Evolutionary conservation across 92 coral and sea anemone genomes (phyloP), one percentile per base, ranked within the genome.

Genomic region (Porites cylindrica): DNA sequence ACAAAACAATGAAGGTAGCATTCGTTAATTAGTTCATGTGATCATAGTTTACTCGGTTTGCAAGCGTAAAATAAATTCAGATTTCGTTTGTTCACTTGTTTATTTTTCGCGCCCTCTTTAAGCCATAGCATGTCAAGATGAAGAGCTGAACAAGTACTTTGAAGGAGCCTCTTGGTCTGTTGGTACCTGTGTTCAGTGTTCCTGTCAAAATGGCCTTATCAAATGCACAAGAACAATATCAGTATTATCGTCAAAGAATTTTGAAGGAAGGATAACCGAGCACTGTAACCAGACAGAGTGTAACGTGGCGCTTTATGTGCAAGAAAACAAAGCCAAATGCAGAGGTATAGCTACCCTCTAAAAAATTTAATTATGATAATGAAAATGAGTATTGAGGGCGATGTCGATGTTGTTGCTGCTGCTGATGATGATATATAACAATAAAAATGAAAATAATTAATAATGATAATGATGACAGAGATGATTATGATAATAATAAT

Each of bases 121-220:
- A 69, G 73, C 21, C 12, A 21, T 69, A 38, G 10, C 51, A 47
- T 69, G 73, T 69, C 73, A 69, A 32, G 73, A 69, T 21, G 73
- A 69, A 69, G 29, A 69, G 51, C 29, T 69, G 4, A 69, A 69
- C 73, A 69, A 23, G 51, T 69, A 69, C 17, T 69, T 69, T 69
- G 73, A 69, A 23, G 11, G 16, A 18, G 16, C 73, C 73, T 24
- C 73, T 8, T 69, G 73, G 73, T 69, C 73, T 1, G 73, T 69
- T 23, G 73, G 73, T 69, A 14, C 21, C 51, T 69, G 73, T 14
- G 24, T 69, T 32, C 73, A n/a, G 16, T 69, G 73, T 21, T 69
- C 73, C 4, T 69, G 73, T 7, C 21, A 3, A 2, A 69, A 8
- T 69, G 73, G 73, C 73, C 1, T 7, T 32, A 69, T 69, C 16